Base-by-base conservation (phyloP, 2,113 vertebrate genomes). In the Gopherus evgoodei region DNA sequence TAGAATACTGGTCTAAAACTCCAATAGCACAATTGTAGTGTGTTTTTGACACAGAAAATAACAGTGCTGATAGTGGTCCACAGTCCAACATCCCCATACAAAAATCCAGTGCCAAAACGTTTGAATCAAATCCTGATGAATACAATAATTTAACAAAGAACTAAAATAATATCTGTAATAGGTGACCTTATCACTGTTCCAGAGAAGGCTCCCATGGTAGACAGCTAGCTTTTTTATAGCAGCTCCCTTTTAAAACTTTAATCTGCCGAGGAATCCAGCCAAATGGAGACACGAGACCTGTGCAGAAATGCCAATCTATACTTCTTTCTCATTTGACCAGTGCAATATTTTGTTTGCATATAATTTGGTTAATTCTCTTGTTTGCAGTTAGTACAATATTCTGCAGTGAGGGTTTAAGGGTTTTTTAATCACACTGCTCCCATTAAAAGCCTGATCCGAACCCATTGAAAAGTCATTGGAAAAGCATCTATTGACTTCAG, bases 401-500 rank as follows among this genome's bases (percentile, higher is more conserved):
- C 75, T 27, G 25, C 24, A 72, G n/a, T 4, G 17, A n/a, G 69
- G 19, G 21, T 72, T 92, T 94, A 85, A 57, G 50, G 54, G 6
- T 90, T 8, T 81, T 81, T 49, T 95, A 4, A 86, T 93, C 69
- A 84, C 95, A 95, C 84, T 24, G 49, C 91, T 89, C 81, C 72
- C n/a, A 62, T 42, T 62, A 56, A 84, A 25, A 13, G 78, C 50
- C 56, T 42, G 21, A 78, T 47, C 42, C 21, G 25, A 24, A 4
- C 42, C 5, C 24, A 47, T 0, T 80, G 27, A 78, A 38, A 72
- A 29, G 84, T 96, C 72, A 85, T 69, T 96, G 92, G 95, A 72
- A 92, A 88, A 92, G 94, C 92, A 91, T 88, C 92, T 94, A 95
- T 91, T 96, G 90, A 92, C 83, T 90, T 89, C 84, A 92, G 57